Evolutionary conservation across 2,888 invertebrate species (phyloP), one percentile per base, ranked within the genome.

Genomic region (Amphiduros pacificus): DNA sequence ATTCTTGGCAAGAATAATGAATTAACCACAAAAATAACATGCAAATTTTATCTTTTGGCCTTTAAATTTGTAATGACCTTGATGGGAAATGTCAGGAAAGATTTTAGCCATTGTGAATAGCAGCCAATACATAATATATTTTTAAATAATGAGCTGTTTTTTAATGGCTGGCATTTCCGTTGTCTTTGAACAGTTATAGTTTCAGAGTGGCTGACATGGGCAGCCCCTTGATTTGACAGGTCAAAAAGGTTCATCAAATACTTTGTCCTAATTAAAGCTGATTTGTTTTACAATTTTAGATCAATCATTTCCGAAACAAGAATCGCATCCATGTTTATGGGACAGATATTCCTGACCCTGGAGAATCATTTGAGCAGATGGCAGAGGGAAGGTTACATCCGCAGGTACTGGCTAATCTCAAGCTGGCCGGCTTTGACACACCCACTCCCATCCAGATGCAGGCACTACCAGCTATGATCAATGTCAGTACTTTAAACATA

Each of bases 401-500:
- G 4, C 85, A 84, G 22, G 78, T 95, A 1, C 82, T 92, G 11
- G 84, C 88, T 29, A 94, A 92, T 68, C 84, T 95, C 5, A 83
- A 79, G 27, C 85, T 62, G 14, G 65, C 71, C 4, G 78, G 77
- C 4, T 81, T 77, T 61, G 67, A 59, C 3, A 57, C 51, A 29
- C 82, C 79, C 0, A 82, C 82, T 14, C 74, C 80, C 2, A 76
- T 82, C 56, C 81, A 82, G 84, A 90, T 94, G 87, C 97, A 98
- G 83, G 91, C 93, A 0, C 87, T 96, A 69, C 93, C 98, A 1
- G 87, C 92, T 62, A 90, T 98, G 90, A 79, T 95, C 57, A 71
- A 77, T 60, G 80, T 80, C 68, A 64, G 50, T 57, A n/a, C n/a
- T n/a, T n/a, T n/a, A n/a, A n/a, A n/a, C n/a, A n/a, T n/a, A n/a